Base-by-base conservation (phyloP, 2,888 invertebrate genomes). In the Opisthograptis luteolata region DNA sequence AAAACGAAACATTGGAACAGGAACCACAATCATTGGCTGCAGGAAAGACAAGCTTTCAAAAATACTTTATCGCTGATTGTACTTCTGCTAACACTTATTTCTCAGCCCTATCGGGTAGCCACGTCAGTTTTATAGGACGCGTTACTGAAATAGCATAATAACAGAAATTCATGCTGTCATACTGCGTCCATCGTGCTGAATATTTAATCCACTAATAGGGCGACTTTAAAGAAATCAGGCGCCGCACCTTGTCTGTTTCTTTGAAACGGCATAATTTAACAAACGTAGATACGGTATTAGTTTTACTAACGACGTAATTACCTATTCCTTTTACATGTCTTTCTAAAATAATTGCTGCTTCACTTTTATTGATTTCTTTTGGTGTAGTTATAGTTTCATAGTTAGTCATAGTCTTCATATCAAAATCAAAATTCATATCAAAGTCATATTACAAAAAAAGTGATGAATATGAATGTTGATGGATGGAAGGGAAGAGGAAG, bases 201-300 rank as follows among this genome's bases (percentile, higher is more conserved):
- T 42, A 48, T 19, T 36, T 36, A 17, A 40, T 22, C 3, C 28
- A 3, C n/a, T 40, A 47, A 41, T 48, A 17, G 30, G 6, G 10
- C n/a, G 0, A 13, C 3, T 34, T 20, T 2, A 34, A 12, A n/a
- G 10, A 25, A 48, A 48, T n/a, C 17, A 36, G 24, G 36, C 36
- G 31, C 7, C 22, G 5, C 14, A 10, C 35, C 2, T 19, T 7
- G 20, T 7, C 20, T 12, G 2, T 30, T 12, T 14, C 15, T 30
- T 10, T 45, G 4, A 40, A 37, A 37, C 7, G 17, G 37, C 14
- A 37, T 37, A 17, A 17, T 34, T 10, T 40, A 34, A 40, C 5
- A 20, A 10, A 10, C 10, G 10, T 14, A 22, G 8, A 9, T 13
- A 13, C 12, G 6, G 7, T 24, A 8, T 15, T 34, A 15, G 32